phyloP scores from a whole-genome alignment of 2,888 invertebrate species.

The Spisula solida region DNA sequence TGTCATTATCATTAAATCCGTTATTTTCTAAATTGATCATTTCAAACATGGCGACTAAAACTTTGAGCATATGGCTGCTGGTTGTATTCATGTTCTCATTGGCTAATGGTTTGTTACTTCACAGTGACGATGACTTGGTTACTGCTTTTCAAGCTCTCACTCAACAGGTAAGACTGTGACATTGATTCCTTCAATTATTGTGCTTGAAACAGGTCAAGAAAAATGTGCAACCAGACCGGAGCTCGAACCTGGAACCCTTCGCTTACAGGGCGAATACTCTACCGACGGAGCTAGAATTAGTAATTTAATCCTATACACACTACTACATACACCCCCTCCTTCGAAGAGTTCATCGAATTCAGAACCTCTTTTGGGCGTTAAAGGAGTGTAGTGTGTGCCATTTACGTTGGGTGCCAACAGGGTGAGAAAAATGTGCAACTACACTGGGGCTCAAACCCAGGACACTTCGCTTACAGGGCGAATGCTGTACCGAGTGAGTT shows the following conservation, averaged over 20 bases:
- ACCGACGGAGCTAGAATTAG: fast-evolving
- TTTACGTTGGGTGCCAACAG: too few species aligned
- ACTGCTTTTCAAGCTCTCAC: neutral
- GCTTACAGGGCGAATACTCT: too few species aligned
- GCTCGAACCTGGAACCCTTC: too few species aligned
- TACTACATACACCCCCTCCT: too few species aligned
- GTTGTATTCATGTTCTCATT: neutral
- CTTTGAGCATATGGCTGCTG: neutral
- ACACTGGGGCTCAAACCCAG: too few species aligned
- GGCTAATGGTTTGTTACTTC: neutral
- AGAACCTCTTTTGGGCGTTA: neutral
- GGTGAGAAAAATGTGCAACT: too few species aligned
- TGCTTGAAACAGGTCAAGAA: neutral
- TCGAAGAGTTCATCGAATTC: neutral
- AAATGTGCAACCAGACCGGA: too few species aligned
- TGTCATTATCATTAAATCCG: too few species aligned
- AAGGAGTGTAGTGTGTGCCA: neutral
- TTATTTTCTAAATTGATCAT: neutral
- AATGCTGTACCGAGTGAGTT: too few species aligned
- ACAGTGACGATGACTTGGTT: slow-evolving; percentile 15
- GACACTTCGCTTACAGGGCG: too few species aligned
- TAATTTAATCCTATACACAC: too few species aligned
- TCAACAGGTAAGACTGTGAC: neutral
- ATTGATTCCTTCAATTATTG: too few species aligned
- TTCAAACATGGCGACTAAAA: neutral